Percentiles rank a stretch among this genome's conserved stretches.
These are phyloP conservation scores for Pimpla rufipes DNA, from an alignment of 2,888 invertebrate species.

Conservation along the genomic window DNA sequence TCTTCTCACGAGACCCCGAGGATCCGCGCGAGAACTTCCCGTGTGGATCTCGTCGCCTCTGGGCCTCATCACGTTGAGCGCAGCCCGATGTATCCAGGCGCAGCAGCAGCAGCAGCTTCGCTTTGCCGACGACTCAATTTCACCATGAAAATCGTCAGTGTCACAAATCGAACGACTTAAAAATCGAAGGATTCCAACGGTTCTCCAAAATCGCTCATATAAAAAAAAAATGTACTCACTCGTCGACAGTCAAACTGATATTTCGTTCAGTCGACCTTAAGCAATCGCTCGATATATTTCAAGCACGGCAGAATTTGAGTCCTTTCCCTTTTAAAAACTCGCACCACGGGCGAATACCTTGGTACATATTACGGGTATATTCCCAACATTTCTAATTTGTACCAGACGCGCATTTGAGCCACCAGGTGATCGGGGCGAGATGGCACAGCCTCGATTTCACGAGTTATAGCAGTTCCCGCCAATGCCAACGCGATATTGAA, in stretches of 20 bases:
- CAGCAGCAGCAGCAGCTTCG: no score
- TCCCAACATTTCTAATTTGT: background rate
- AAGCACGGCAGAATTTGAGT: slow-evolving; percentile 38
- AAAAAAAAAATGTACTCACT: slow-evolving; percentile 17
- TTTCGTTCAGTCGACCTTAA: slow-evolving; percentile 46
- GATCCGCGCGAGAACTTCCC: slow-evolving; percentile 26
- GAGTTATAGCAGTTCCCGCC: no score
- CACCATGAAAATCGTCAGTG: slow-evolving; percentile 19
- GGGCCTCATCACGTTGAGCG: background rate
- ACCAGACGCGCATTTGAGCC: background rate
- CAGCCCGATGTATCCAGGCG: background rate
- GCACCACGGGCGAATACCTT: background rate
- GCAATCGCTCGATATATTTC: slow-evolving; percentile 45
- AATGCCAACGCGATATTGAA: background rate
- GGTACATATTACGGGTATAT: background rate
- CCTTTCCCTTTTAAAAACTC: slow-evolving; percentile 56
- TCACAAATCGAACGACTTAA: slow-evolving; percentile 7
- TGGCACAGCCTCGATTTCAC: no score
- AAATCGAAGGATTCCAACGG: slow-evolving; percentile 2
- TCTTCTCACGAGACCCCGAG: slow-evolving; percentile 49
- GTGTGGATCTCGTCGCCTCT: background rate
- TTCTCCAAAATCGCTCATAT: background rate
- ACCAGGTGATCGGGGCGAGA: no score
- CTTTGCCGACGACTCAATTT: slow-evolving; percentile 1
- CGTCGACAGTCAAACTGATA: slow-evolving; percentile 29